A percentile compares a stretch with the other conserved stretches of the same genome.
Evolutionary conservation across 2,888 invertebrate genomes (phyloP).

Genomic region (Erebia palarica): DNA sequence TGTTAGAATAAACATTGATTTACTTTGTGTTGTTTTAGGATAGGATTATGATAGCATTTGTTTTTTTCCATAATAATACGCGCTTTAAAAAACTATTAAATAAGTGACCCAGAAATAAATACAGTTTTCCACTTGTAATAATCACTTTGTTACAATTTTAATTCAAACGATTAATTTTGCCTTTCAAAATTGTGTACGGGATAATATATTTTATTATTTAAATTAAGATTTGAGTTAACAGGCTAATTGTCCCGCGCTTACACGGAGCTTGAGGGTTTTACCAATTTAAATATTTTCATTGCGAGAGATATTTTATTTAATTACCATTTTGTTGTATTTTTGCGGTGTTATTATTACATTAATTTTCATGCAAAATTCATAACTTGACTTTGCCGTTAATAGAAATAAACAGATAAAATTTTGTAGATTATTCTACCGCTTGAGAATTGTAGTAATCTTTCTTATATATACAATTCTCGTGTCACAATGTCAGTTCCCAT

Average conservation of each 20-base stretch:
- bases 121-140: neutral
- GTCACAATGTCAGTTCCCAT: too few relatives aligned
- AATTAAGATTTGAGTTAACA: conserved; percentile 22
- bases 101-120: neutral
- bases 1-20: too few relatives aligned
- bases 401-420: too few relatives aligned
- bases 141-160: neutral
- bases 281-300: conserved; percentile 22
- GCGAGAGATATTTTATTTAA: conserved; percentile 11
- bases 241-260: conserved; percentile 26
- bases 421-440: too few relatives aligned
- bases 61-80: too few relatives aligned
- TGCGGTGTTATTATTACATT: conserved; percentile 5
- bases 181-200: neutral
- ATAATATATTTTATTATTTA: neutral
- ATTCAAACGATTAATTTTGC: neutral
- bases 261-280: conserved; percentile 21
- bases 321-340: conserved; percentile 15
- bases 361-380: neutral
- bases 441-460: too few relatives aligned
- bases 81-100: neutral
- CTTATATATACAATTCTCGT: too few relatives aligned
- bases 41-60: too few relatives aligned
- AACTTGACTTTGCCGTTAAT: neutral
- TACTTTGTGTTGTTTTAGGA: too few relatives aligned